Evolutionary conservation across 2,888 invertebrate genomes (phyloP), one percentile per base, ranked within the genome.

Genomic region (Catonia carolina): DNA sequence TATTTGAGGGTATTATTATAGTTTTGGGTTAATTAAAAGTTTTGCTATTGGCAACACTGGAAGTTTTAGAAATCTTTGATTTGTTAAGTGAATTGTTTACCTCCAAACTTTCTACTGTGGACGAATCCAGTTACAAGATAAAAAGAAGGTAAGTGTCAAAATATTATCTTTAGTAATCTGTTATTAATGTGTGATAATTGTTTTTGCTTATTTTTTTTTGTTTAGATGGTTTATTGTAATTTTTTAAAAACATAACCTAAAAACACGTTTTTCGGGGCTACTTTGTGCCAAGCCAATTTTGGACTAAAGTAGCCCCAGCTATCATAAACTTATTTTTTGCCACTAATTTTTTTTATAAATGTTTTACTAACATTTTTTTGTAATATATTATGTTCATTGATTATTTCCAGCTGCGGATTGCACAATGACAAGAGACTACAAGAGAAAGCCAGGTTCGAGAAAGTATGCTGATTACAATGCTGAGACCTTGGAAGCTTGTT

Each of bases 381-480:
- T 33, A 7, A 33, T 33, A 50, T 50, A 50, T 8, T n/a, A 50
- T 50, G 27, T 33, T 52, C 7, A 14, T 52, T 39, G 36, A 37
- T 52, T 37, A 37, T 35, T 39, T 39, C 22, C 22, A 52, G 52
- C 20, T 39, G 36, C 52, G 36, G 52, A 52, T 36, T 5, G 17
- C 37, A 52, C 10, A 2, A 52, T 52, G 52, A 52, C 22, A 8
- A 52, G 52, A 20, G 22, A 52, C 18, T 52, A 52, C 22, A 56
- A 37, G 42, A 58, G 59, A 48, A 35, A 54, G 48, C 17, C 53
- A 8, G 62, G 60, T 18, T 23, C 58, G 33, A 56, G 61, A 39
- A 42, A 47, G 22, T 63, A 63, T 54, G 45, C 18, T n/a, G 58
- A 62, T 27, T 62, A 61, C 33, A 35, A 53, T 2, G 51, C 47